Conservation (phyloP, 2,113 vertebrate genomes). For the Paratilapia polleni region DNA sequence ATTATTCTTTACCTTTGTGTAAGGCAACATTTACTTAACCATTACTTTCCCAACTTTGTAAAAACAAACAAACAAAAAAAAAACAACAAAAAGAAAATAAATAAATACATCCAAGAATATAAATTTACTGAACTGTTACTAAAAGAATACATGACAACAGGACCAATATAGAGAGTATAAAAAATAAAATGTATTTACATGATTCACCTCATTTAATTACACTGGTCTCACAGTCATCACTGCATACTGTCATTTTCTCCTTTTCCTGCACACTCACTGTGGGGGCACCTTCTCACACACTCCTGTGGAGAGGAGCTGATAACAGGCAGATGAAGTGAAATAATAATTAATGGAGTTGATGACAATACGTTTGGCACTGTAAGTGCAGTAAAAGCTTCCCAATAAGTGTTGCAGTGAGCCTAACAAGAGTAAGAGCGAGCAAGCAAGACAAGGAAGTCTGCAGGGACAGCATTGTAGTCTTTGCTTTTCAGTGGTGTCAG, state of each 20-base stretch:
- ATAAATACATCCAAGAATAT: not conserved
- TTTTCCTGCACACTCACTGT: not conserved
- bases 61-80: not conserved
- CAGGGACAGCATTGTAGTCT: not conserved
- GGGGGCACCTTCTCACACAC: not conserved
- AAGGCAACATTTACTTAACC: not conserved
- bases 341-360: not conserved
- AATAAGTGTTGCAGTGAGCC: not conserved
- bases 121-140: not conserved
- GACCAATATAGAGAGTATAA: not conserved
- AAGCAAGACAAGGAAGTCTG: not conserved
- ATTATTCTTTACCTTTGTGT: not conserved
- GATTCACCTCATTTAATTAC: not conserved
- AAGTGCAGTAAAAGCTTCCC: not conserved
- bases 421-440: not conserved
- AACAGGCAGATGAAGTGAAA: not conserved
- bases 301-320: not conserved
- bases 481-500: not conserved
- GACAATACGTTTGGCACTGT: not conserved
- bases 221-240: too few relatives aligned
- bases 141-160: not conserved
- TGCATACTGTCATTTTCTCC: not conserved
- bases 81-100: too few relatives aligned
- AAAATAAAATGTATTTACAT: not conserved
- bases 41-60: not conserved